These are phyloP conservation scores for Naso thynnoides DNA, from an alignment of 2,797 vertebrate species.

Conservation along the genomic window DNA sequence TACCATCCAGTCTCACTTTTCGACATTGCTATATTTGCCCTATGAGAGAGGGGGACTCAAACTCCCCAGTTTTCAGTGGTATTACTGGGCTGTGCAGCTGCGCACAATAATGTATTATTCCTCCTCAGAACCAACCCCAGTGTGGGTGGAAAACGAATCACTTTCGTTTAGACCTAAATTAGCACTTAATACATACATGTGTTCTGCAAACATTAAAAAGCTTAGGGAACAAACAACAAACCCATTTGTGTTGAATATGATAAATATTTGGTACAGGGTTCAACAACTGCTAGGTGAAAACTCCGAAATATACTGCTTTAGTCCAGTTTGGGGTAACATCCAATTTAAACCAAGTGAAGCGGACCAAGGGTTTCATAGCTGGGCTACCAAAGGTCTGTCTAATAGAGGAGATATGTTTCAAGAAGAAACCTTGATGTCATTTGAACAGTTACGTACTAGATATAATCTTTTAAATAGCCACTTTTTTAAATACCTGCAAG, in stretches of 20 bases:
- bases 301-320: background rate
- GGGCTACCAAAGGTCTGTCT: background rate
- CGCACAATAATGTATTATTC: background rate
- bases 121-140: background rate
- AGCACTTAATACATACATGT: background rate
- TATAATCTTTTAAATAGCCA: background rate
- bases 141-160: background rate
- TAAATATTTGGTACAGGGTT: slow-evolving; percentile 4
- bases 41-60: background rate
- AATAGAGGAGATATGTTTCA: background rate
- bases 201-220: background rate
- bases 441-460: background rate
- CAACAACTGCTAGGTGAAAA: background rate
- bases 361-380: background rate
- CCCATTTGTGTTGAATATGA: background rate
- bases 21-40: background rate
- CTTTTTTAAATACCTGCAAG: background rate
- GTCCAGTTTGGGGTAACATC: background rate
- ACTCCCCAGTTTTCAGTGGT: background rate
- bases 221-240: background rate
- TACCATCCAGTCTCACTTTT: too few species aligned
- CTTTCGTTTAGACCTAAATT: background rate
- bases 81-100: background rate
- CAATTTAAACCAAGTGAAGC: background rate
- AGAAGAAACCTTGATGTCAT: background rate